phyloP scores from a whole-genome alignment of 1,140 invertebrate species.

The Musca vetustissima region DNA sequence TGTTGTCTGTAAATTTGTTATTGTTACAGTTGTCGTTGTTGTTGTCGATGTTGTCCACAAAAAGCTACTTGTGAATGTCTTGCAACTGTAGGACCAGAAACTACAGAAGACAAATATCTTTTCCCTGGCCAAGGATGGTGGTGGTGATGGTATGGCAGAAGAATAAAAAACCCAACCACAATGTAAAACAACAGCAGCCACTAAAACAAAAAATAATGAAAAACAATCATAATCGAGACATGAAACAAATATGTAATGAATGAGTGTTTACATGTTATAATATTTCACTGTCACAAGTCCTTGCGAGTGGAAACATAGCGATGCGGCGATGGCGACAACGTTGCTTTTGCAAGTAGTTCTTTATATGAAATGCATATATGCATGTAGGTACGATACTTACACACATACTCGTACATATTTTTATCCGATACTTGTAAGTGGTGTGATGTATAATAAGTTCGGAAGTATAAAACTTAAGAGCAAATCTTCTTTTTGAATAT shows the following conservation, averaged over 20 bases:
- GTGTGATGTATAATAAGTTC: no score
- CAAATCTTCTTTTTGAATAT: no score
- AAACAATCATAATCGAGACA: conserved; percentile 23
- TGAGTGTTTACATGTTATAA: conserved; percentile 23
- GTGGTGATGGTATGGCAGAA: background rate
- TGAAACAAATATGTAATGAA: conserved; percentile 20
- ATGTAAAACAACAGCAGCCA: background rate
- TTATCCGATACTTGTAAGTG: no score
- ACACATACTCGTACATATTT: no score
- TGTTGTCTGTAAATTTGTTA: conserved; percentile 9
- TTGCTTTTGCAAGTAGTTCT: no score
- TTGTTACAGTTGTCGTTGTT: background rate
- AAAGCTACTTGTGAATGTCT: background rate
- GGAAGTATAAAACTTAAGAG: no score
- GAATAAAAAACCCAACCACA: background rate
- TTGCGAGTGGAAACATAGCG: background rate
- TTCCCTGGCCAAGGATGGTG: conserved; percentile 8
- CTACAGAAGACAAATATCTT: no score
- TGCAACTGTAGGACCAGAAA: no score
- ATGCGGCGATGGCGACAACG: background rate
- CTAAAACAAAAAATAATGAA: conserved; percentile 3
- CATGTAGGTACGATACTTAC: no score
- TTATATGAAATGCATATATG: no score
- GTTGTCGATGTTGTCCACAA: background rate
- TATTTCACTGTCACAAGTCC: conserved; percentile 14